These are phyloP conservation scores for Daptonema setosum DNA, from an alignment of 2,888 invertebrate species.

Conservation along the genomic window DNA sequence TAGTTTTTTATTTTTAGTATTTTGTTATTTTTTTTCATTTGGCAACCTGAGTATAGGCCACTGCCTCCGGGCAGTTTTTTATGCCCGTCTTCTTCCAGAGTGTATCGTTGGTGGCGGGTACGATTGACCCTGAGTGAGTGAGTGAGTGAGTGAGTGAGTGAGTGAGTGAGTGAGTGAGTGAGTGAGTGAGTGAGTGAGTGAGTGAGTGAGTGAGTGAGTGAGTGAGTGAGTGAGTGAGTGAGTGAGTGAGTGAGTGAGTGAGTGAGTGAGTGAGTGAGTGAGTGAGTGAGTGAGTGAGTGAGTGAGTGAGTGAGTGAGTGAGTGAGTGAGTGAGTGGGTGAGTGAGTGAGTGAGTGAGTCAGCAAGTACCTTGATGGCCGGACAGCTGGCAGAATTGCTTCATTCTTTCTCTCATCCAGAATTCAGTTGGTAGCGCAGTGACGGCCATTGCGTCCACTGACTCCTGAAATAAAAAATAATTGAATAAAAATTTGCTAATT, in stretches of 20 bases:
- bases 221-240: too few species aligned
- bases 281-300: too few species aligned
- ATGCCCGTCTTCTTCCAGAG: slow-evolving; percentile 26
- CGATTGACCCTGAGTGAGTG: slow-evolving; percentile 21
- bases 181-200: too few species aligned
- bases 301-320: too few species aligned
- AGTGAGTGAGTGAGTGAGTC: too few species aligned
- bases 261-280: too few species aligned
- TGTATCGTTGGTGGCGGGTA: slow-evolving; percentile 25
- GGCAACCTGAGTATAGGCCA: slow-evolving; percentile 23
- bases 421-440: slow-evolving; percentile 23
- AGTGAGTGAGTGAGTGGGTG: too few species aligned
- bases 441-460: slow-evolving; percentile 27
- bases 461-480: slow-evolving; percentile 14
- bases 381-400: slow-evolving; percentile 23
- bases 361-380: slow-evolving; percentile 22
- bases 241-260: too few species aligned
- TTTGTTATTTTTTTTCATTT: neutral
- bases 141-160: too few species aligned
- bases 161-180: too few species aligned
- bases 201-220: too few species aligned
- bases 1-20: neutral
- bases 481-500: too few species aligned
- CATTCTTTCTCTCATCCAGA: slow-evolving; percentile 25
- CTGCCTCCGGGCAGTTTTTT: slow-evolving; percentile 30